Evolutionary conservation across 1,140 invertebrate species (phyloP).

Genomic region (Cotesia chilonis): DNA sequence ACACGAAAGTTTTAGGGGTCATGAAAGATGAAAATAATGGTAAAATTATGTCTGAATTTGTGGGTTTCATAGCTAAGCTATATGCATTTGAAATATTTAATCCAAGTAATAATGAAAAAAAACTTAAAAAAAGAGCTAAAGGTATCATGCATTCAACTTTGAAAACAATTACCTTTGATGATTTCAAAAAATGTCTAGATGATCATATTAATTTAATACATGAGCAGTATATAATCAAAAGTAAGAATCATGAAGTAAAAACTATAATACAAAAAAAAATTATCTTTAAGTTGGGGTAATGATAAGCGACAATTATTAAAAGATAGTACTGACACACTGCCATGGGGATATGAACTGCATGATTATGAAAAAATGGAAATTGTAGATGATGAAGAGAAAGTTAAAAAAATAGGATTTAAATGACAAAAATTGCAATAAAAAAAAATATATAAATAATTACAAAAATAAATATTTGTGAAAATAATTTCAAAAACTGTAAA

Average conservation of each 20-base stretch:
- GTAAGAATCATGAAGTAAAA: conserved; percentile 16
- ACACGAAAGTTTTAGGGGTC: conserved; percentile 34
- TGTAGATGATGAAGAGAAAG: too few relatives aligned
- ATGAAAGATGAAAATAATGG: conserved; percentile 34
- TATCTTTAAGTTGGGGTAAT: conserved; percentile 6
- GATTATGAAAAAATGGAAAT: too few relatives aligned
- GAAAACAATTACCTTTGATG: conserved; percentile 17
- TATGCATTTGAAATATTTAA: conserved; percentile 24
- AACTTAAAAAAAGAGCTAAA: conserved; percentile 32
- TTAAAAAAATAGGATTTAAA: too few relatives aligned
- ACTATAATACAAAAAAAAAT: conserved; percentile 17
- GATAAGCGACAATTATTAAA: conserved; percentile 17
- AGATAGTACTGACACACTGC: conserved; percentile 28
- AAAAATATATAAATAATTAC: too few relatives aligned
- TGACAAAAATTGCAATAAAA: too few relatives aligned
- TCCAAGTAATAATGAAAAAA: neutral
- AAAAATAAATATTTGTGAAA: too few relatives aligned
- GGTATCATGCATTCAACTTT: conserved; percentile 32
- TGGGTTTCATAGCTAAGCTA: neutral
- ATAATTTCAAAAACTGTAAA: too few relatives aligned
- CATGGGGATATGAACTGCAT: conserved; percentile 20
- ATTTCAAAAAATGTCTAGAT: conserved; percentile 29
- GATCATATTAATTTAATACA: neutral
- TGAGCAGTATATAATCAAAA: neutral
- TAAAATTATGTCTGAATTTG: too few relatives aligned